phyloP scores from a whole-genome alignment of 2,113 vertebrate genomes.

The Elephantulus edwardii region DNA sequence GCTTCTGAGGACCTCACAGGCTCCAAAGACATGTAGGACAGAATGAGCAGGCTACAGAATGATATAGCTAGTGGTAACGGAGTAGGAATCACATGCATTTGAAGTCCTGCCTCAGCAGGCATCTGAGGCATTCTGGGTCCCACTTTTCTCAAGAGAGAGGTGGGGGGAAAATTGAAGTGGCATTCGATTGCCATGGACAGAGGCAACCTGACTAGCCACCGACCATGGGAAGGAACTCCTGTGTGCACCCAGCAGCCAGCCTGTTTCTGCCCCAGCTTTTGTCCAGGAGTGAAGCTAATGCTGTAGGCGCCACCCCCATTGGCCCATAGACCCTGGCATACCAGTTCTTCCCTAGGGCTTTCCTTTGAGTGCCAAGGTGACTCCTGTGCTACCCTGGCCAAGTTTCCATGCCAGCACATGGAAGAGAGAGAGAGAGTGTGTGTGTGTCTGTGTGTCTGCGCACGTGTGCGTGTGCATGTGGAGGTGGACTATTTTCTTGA shows the following conservation, averaged over 20 bases:
- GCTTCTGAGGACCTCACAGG: background rate
- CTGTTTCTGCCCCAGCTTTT: background rate
- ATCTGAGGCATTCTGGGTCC: background rate
- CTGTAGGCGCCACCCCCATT: background rate
- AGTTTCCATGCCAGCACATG: background rate
- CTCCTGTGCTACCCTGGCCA: background rate
- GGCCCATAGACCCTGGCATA: background rate
- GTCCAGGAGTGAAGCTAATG: background rate
- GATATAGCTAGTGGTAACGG: too few relatives aligned
- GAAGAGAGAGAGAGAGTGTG: background rate
- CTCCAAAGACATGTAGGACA: background rate
- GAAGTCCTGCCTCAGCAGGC: background rate
- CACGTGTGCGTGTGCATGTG: background rate
- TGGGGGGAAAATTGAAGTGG: too few relatives aligned
- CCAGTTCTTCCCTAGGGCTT: background rate
- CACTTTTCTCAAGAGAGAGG: background rate
- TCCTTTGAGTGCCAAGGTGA: background rate
- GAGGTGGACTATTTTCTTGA: constrained; percentile 1
- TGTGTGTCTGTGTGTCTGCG: background rate
- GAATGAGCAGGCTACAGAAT: background rate
- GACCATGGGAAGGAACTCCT: background rate
- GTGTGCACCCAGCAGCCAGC: background rate
- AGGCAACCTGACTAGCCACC: background rate
- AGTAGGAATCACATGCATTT: background rate
- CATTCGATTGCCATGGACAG: background rate